A percentile compares a stretch with the other conserved stretches of the same genome.
phyloP scores from a whole-genome alignment of 2,888 invertebrate genomes.

The Hypomecis punctinalis region DNA sequence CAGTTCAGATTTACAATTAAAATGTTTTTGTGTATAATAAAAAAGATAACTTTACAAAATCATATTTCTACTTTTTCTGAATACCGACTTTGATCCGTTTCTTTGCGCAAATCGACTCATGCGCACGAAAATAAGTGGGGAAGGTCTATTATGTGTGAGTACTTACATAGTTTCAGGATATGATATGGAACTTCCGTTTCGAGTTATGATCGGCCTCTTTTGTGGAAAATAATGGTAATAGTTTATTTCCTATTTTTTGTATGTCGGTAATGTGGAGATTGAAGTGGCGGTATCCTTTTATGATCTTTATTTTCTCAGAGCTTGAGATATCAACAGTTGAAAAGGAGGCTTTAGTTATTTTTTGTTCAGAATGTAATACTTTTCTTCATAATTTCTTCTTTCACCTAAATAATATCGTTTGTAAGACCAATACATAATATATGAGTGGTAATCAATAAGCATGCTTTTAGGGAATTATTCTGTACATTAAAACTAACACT shows the following conservation, averaged over 20 bases:
- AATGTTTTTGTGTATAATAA: slow-evolving; percentile 31
- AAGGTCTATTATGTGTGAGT: slow-evolving; percentile 54
- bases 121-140: slow-evolving; percentile 66
- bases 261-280: neutral
- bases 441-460: no score
- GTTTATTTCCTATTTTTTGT: slow-evolving; percentile 64
- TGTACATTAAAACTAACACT: no score
- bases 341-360: no score
- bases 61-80: slow-evolving; percentile 48
- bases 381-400: no score
- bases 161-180: slow-evolving; percentile 61
- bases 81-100: slow-evolving; percentile 57
- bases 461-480: no score
- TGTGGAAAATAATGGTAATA: slow-evolving; percentile 48
- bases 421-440: no score
- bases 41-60: slow-evolving; percentile 34
- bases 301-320: neutral
- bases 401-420: no score
- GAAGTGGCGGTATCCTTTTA: slow-evolving; percentile 25
- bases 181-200: slow-evolving; percentile 79
- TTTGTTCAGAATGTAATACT: no score
- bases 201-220: slow-evolving; percentile 61
- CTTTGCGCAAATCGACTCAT: slow-evolving; percentile 73
- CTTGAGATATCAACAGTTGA: no score
- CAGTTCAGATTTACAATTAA: slow-evolving; percentile 14